Base-by-base conservation (phyloP, 2,888 invertebrate species). In the Drosophila prolongata region DNA sequence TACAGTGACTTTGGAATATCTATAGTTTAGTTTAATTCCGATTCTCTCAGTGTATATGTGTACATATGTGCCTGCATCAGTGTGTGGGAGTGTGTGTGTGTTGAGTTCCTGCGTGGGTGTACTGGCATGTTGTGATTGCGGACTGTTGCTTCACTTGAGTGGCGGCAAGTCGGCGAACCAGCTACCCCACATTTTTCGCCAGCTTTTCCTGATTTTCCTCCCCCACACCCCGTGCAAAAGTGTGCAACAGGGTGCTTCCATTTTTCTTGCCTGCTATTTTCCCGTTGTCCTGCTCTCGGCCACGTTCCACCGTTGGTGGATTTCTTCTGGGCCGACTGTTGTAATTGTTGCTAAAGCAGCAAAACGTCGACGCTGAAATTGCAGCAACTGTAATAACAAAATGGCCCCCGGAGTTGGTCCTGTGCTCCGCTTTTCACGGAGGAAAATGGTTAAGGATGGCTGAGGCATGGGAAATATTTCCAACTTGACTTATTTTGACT, bases 401-500 rank as follows among this genome's bases (percentile, higher is more conserved):
- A 88, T 88, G 87, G 86, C 88, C 83, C 70, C 83, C 76, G 86
- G 88, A 78, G 86, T 77, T 86, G 79, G 77, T 80, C 76, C 87
- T 78, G 68, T 76, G 75, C 47, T 37, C 34, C 43, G 56, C 54
- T 24, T 35, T 52, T 47, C 58, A 24, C 61, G 53, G 58, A 47
- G 19, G 27, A 54, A 54, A 53, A 53, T 40, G 27, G 27, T 3
- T 16, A 37, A 16, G 43, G 42, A 38, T 16, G 49, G 24, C 19
- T 16, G 16, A 38, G 38, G 67, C 59, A 57, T 76, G 78, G 80
- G 71, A 77, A 84, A 87, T 84, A 84, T 87, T 81, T 79, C 77
- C 78, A 83, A 73, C 87, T 87, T 87, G 82, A 84, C 87, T 87
- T 87, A 79, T 87, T 81, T 84, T 79, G 82, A 87, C 87, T 83